Percentiles rank a stretch among this genome's conserved stretches.
Conservation (phyloP, 2,888 invertebrate species). For the Clitarchus hookeri region DNA sequence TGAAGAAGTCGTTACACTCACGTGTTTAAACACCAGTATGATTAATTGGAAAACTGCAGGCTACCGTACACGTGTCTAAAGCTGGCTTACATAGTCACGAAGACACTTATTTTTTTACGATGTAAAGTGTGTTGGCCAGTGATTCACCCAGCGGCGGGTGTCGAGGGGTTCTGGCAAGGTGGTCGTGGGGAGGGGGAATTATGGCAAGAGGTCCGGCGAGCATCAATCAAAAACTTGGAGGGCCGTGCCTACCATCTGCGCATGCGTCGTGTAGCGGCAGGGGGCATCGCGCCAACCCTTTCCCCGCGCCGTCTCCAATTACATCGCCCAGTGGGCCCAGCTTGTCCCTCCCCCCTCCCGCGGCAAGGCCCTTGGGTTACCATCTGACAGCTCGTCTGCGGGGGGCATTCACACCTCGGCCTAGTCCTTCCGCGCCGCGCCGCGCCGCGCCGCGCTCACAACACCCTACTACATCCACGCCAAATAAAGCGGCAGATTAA, state of each 20-base stretch:
- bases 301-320: background rate
- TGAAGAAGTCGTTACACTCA: too few species aligned
- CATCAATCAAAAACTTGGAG: slow-evolving; percentile 10
- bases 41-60: too few species aligned
- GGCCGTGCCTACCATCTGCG: background rate
- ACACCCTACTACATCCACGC: background rate
- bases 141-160: background rate
- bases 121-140: background rate
- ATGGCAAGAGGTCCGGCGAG: slow-evolving; percentile 2
- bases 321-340: background rate
- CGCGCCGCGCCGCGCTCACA: background rate
- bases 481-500: background rate
- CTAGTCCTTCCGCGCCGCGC: background rate
- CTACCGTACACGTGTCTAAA: too few species aligned
- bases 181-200: background rate
- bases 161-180: background rate
- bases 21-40: too few species aligned
- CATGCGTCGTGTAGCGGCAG: background rate
- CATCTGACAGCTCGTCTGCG: background rate
- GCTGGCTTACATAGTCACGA: too few species aligned
- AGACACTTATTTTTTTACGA: background rate
- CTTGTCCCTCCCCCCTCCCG: background rate
- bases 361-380: background rate
- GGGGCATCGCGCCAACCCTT: slow-evolving; percentile 8
- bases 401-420: background rate